A percentile compares a stretch with the other conserved stretches of the same genome.
Evolutionary conservation across 2,797 vertebrate species (phyloP).

Genomic region (Nannoperca obscura): DNA sequence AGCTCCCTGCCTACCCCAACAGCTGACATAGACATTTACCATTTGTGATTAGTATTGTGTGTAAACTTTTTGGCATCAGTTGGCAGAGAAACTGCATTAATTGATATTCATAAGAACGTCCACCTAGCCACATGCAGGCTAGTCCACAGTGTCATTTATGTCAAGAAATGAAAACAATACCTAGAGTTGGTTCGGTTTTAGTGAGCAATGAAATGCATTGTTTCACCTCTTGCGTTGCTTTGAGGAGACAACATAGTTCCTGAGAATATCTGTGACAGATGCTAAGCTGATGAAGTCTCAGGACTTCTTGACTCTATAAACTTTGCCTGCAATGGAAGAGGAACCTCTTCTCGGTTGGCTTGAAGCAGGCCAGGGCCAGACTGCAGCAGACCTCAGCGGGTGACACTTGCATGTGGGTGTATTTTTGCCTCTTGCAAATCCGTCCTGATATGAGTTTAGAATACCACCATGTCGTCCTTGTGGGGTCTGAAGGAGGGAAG

Average conservation of each 20-base stretch:
- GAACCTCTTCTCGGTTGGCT: slow-evolving; percentile 16
- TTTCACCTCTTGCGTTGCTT: slow-evolving; percentile 4
- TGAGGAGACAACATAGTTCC: slow-evolving; percentile 21
- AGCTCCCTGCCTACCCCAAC: neutral
- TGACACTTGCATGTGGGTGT: slow-evolving; percentile 70
- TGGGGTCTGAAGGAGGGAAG: slow-evolving; percentile 43
- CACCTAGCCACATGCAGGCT: neutral
- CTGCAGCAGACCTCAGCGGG: slow-evolving; percentile 50
- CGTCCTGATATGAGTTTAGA: slow-evolving; percentile 64
- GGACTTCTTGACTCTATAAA: slow-evolving; percentile 41
- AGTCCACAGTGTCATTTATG: slow-evolving; percentile 7
- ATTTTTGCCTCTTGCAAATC: slow-evolving; percentile 81
- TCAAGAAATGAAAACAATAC: neutral
- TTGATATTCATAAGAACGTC: slow-evolving; percentile 4
- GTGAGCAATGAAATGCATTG: neutral
- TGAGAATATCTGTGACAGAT: slow-evolving; percentile 38
- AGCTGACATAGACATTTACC: neutral
- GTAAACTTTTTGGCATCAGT: neutral
- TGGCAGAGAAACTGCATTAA: neutral
- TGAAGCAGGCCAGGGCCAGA: slow-evolving; percentile 31
- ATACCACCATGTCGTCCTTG: slow-evolving; percentile 55
- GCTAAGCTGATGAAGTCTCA: slow-evolving; percentile 32
- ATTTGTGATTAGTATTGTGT: neutral
- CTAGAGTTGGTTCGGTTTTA: slow-evolving; percentile 12
- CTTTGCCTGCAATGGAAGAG: slow-evolving; percentile 24